Conservation (phyloP, 2,797 vertebrate genomes). For the Sebastes trivittatus region DNA sequence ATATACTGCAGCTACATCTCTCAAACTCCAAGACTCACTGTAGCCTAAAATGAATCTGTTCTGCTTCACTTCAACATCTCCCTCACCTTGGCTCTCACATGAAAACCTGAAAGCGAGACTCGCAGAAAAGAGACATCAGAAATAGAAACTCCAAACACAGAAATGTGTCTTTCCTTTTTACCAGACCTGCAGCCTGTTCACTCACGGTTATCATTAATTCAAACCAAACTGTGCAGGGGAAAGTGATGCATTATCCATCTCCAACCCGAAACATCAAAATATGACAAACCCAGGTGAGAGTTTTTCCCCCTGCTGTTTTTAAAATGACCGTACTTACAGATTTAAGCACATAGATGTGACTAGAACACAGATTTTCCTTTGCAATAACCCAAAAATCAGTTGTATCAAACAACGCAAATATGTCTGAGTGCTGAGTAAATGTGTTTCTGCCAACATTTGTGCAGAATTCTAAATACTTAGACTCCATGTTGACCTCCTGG, state of each 20-base stretch:
- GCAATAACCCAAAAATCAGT: background rate
- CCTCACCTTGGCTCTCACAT: constrained; percentile 18
- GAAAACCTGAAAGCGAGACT: constrained; percentile 13
- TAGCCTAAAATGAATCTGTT: constrained; percentile 21
- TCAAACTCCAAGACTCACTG: constrained; percentile 19
- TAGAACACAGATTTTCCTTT: background rate
- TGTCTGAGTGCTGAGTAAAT: background rate
- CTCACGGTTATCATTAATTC: constrained; percentile 38
- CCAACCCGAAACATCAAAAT: background rate
- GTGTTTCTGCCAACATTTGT: background rate
- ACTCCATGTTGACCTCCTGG: background rate
- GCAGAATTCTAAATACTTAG: background rate
- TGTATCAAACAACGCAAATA: background rate
- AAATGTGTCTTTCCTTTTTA: constrained; percentile 1
- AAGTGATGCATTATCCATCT: constrained; percentile 13
- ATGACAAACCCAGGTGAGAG: background rate
- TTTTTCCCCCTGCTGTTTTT: background rate
- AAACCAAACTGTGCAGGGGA: constrained; percentile 3
- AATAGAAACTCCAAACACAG: constrained; percentile 15
- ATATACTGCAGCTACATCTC: constrained; percentile 2
- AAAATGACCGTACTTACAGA: background rate
- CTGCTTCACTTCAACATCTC: constrained; percentile 23
- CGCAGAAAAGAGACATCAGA: constrained; percentile 32
- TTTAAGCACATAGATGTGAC: constrained; percentile 3
- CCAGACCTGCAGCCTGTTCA: background rate